Evolutionary conservation across 2,888 invertebrate genomes (phyloP).

Genomic region (Ditula angustiorana): DNA sequence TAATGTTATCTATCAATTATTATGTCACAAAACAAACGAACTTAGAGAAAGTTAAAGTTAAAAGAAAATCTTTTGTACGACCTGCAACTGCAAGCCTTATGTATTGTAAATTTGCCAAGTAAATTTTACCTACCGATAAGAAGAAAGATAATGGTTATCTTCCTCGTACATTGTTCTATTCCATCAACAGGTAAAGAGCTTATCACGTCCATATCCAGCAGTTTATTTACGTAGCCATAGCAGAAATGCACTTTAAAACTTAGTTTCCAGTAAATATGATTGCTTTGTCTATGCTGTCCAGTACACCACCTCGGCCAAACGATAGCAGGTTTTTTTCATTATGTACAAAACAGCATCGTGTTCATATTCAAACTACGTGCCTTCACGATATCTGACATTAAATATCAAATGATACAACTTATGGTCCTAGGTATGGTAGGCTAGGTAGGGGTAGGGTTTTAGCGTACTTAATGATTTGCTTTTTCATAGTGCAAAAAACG

Average conservation of each 20-base stretch:
- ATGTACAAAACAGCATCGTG: no score
- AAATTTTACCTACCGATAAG: not conserved
- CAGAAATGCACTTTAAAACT: not conserved
- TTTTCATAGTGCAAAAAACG: no score
- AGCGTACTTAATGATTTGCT: no score
- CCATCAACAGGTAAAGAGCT: conserved; percentile 5
- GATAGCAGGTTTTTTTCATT: no score
- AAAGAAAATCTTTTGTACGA: not conserved
- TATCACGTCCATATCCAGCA: not conserved
- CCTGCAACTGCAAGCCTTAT: not conserved
- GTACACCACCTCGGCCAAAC: no score
- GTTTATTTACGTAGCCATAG: not conserved
- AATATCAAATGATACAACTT: no score
- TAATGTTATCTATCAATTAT: conserved; percentile 17
- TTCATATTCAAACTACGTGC: no score
- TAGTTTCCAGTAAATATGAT: not conserved
- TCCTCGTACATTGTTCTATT: not conserved
- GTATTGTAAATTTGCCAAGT: not conserved
- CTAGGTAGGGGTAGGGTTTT: no score
- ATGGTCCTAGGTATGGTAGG: no score
- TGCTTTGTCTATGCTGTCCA: no score
- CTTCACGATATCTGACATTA: no score
- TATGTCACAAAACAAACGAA: conserved; percentile 1
- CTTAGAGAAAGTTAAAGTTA: no score
- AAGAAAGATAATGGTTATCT: conserved; percentile 3